A percentile compares a stretch with the other conserved stretches of the same genome.
These are phyloP conservation scores for Alectoris magna DNA, from an alignment of 2,797 vertebrate species.

Conservation along the genomic window DNA sequence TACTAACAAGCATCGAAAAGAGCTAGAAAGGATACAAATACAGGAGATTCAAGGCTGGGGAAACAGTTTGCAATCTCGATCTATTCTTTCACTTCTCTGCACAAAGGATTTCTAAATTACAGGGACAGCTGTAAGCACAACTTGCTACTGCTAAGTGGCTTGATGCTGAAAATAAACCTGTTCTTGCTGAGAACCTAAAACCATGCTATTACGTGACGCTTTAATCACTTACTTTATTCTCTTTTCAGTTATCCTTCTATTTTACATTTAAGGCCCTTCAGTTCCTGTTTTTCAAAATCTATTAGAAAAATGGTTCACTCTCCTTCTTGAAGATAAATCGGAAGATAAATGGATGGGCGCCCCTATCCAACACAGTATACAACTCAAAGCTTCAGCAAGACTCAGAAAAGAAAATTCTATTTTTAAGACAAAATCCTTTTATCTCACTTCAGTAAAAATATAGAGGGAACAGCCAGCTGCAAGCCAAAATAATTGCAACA, in stretches of 20 bases:
- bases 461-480: slow-evolving; percentile 17
- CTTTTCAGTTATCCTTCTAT: not conserved
- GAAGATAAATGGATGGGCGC: not conserved
- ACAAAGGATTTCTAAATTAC: slow-evolving; percentile 41
- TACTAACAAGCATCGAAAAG: slow-evolving; percentile 11
- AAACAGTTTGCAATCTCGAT: not conserved
- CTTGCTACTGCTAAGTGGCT: not conserved
- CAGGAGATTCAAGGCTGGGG: not conserved
- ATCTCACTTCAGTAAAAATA: slow-evolving; percentile 57
- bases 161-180: slow-evolving; percentile 39
- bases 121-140: slow-evolving; percentile 17
- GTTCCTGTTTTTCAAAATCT: not conserved
- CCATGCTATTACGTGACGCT: not conserved
- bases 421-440: slow-evolving; percentile 65
- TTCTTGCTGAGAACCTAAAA: not conserved
- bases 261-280: not conserved
- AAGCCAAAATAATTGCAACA: slow-evolving; percentile 65
- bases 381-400: slow-evolving; percentile 6
- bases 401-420: slow-evolving; percentile 44
- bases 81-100: not conserved
- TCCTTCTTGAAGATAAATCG: slow-evolving; percentile 3
- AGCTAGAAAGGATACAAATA: slow-evolving; percentile 12
- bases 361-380: not conserved
- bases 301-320: not conserved
- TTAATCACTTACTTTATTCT: slow-evolving; percentile 16